A percentile compares a stretch with the other conserved stretches of the same genome.
Evolutionary conservation across 2,113 vertebrate species (phyloP).

Genomic region (Sarotherodon lohbergeri): DNA sequence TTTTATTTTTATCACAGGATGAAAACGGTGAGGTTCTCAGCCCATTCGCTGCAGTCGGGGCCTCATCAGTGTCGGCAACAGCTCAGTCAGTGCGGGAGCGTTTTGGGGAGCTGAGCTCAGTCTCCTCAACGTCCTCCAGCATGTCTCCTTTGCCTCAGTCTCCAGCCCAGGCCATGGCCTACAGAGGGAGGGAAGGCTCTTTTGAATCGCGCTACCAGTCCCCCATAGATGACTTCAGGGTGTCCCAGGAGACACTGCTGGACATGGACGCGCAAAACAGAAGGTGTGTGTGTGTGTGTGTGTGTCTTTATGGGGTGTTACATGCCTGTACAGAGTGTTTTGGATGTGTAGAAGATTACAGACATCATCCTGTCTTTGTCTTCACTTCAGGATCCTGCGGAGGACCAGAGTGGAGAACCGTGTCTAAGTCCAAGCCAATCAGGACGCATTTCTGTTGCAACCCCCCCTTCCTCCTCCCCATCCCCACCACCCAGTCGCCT

Average conservation of each 20-base stretch:
- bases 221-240: constrained; percentile 87
- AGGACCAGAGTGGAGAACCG: constrained; percentile 83
- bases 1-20: constrained; percentile 58
- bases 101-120: constrained; percentile 68
- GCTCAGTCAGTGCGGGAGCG: constrained; percentile 77
- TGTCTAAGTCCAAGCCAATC: constrained; percentile 76
- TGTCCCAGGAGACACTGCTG: constrained; percentile 85
- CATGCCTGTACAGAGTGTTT: neutral
- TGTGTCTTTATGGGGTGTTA: neutral
- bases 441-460: constrained; percentile 18
- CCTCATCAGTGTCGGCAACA: constrained; percentile 28
- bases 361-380: constrained; percentile 21
- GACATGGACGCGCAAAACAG: constrained; percentile 87
- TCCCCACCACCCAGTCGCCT: constrained; percentile 23
- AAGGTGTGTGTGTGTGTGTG: constrained; percentile 67
- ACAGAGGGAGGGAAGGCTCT: constrained; percentile 83
- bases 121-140: constrained; percentile 59
- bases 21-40: constrained; percentile 84
- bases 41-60: constrained; percentile 65
- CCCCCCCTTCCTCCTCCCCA: neutral
- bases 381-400: constrained; percentile 76
- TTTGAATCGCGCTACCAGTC: constrained; percentile 89
- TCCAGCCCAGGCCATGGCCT: constrained; percentile 69
- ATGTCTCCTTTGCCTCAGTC: constrained; percentile 69
- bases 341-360: neutral